Evolutionary conservation across 2,113 vertebrate genomes (phyloP), one percentile per base, ranked within the genome.

Genomic region (Drymodes brunneopygia): DNA sequence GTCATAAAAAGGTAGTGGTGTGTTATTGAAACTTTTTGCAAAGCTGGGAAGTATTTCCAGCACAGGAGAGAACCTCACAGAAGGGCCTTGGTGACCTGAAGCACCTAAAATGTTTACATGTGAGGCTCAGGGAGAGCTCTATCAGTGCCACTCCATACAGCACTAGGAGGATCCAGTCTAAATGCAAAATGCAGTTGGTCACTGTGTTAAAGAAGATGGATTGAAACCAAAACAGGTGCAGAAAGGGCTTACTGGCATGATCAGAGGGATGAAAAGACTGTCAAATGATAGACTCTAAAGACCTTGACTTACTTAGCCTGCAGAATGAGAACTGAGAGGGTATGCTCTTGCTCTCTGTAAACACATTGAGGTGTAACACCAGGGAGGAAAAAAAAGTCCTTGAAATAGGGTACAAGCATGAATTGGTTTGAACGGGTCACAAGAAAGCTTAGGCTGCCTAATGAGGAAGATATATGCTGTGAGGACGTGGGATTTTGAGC

Each of bases 121-220:
- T 45, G 44, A 33, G 47, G 23, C 21, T 74, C 21, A 50, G 24
- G 45, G 28, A 81, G 72, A 67, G 19, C 29, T 69, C 18, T 27
- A 0, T 62, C 1, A 2, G 8, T 66, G 53, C 51, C 13, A 16
- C 29, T 70, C 47, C 28, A 4, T 48, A 31, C 0, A 5, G n/a
- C 40, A 36, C 14, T 6, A 17, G n/a, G 60, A 64, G 53, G 19
- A 64, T 84, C 15, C 35, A 58, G n/a, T 81, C 51, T 72, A 81
- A 89, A 84, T 48, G 13, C 45, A 62, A 72, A 82, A 23, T 72
- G 33, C 42, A 42, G 15, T 51, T 81, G 27, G 56, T 70, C 38
- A 40, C 27, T 86, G 23, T 40, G 15, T 67, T 94, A 58, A 66
- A 64, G 29, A 87, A 66, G 64, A 58, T 64, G 3, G 83, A 74